Conservation (phyloP, 2,888 invertebrate genomes). For the Xylophagus ater region DNA sequence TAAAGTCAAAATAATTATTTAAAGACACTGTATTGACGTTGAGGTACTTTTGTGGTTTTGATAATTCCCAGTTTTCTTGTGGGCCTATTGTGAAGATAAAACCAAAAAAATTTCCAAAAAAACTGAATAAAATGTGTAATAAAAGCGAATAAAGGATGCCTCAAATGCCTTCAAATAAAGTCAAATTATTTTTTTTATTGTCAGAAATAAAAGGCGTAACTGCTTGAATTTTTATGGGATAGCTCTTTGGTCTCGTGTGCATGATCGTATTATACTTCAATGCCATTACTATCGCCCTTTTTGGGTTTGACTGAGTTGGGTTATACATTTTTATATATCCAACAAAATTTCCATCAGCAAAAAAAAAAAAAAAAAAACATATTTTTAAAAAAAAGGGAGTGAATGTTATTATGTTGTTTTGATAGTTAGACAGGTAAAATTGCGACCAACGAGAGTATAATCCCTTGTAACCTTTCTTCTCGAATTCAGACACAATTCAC, state of each 20-base stretch:
- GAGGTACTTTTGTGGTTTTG: too few species aligned
- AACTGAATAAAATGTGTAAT: too few species aligned
- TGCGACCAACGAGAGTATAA: constrained; percentile 10
- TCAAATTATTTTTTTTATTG: constrained; percentile 17
- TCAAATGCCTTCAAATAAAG: constrained; percentile 17
- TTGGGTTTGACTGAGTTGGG: background rate
- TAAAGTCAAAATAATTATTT: too few species aligned
- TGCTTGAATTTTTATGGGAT: constrained; percentile 14
- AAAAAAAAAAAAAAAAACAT: background rate
- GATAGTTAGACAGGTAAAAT: constrained; percentile 16
- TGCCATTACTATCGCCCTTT: background rate
- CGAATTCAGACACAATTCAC: constrained; percentile 8
- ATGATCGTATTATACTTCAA: constrained; percentile 9
- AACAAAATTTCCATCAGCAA: too few species aligned
- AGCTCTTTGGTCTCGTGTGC: constrained; percentile 10
- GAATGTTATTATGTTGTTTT: constrained; percentile 11
- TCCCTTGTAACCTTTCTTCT: constrained; percentile 5
- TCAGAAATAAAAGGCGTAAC: constrained; percentile 17
- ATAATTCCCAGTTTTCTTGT: too few species aligned
- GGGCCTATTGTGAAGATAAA: too few species aligned
- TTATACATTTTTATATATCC: too few species aligned
- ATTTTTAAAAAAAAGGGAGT: background rate
- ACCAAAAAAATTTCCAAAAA: too few species aligned
- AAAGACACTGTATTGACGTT: too few species aligned
- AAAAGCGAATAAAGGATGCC: constrained; percentile 17